Evolutionary conservation across 2,113 vertebrate genomes (phyloP).

Genomic region (Cephalopholis sonnerati): DNA sequence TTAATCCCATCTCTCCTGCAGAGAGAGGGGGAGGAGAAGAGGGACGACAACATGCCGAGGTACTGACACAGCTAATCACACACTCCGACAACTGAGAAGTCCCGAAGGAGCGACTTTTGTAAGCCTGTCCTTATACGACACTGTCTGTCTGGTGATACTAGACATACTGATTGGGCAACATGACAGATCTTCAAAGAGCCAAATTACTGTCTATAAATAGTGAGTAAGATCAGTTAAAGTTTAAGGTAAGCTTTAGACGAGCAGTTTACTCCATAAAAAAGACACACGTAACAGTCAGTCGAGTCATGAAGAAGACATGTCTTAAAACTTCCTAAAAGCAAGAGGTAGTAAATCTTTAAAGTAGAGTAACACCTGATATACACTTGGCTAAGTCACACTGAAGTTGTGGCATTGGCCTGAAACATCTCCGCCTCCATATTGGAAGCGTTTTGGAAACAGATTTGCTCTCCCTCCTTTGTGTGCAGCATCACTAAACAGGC

Average conservation of each 20-base stretch:
- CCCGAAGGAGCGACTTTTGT: slow-evolving; percentile 42
- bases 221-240: neutral
- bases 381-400: neutral
- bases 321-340: neutral
- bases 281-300: neutral
- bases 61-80: slow-evolving; percentile 69
- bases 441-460: too few species aligned
- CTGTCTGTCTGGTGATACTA: slow-evolving; percentile 10
- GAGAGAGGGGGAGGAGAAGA: slow-evolving; percentile 47
- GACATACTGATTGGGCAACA: slow-evolving; percentile 1
- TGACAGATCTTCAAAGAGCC: neutral
- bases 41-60: slow-evolving; percentile 45
- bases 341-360: neutral
- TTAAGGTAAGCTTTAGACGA: neutral
- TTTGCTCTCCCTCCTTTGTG: neutral
- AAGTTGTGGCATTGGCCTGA: neutral
- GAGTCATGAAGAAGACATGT: neutral
- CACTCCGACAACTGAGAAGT: slow-evolving; percentile 38
- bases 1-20: slow-evolving; percentile 69
- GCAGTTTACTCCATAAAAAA: neutral
- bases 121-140: slow-evolving; percentile 34
- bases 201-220: neutral
- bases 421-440: too few species aligned
- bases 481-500: neutral
- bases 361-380: neutral